Conservation (phyloP, 2,888 invertebrate species). For the Ormyrus thymus region DNA sequence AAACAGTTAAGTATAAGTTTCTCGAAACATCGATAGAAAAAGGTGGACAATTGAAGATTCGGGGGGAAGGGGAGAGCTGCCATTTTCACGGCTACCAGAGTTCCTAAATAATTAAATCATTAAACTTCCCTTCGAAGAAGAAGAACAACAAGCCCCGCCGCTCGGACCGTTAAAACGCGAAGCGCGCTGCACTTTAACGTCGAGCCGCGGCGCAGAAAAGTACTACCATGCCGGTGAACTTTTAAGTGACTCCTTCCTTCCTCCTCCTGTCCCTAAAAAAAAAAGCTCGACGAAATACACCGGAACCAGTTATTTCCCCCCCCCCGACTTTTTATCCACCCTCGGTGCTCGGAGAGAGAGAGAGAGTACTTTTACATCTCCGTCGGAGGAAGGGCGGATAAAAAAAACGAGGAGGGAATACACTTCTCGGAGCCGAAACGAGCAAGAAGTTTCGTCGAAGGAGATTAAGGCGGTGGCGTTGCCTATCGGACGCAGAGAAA, state of each 20-base stretch:
- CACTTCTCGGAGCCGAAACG: conserved; percentile 23
- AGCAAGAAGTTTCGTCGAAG: conserved; percentile 49
- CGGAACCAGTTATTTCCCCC: conserved; percentile 38
- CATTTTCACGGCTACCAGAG: background rate
- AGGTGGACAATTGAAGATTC: no score
- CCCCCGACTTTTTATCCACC: background rate
- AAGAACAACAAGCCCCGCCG: background rate
- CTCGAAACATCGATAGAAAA: no score
- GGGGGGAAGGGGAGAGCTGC: no score
- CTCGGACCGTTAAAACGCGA: no score
- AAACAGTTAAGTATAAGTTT: no score
- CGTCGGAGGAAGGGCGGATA: background rate
- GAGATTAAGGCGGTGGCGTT: conserved; percentile 36
- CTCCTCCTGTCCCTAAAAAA: background rate
- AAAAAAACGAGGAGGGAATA: background rate
- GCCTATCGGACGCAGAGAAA: conserved; percentile 8
- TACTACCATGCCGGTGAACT: background rate
- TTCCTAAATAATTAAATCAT: conserved; percentile 33
- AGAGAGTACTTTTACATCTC: no score
- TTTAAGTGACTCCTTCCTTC: conserved; percentile 30
- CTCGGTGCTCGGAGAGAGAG: background rate
- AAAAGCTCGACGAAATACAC: conserved; percentile 24
- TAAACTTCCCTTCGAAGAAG: conserved; percentile 7
- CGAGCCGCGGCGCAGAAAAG: background rate
- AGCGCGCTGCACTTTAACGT: no score